These are phyloP conservation scores for Spilogale gracilis DNA, from an alignment of 2,113 vertebrate genomes.

Conservation along the genomic window DNA sequence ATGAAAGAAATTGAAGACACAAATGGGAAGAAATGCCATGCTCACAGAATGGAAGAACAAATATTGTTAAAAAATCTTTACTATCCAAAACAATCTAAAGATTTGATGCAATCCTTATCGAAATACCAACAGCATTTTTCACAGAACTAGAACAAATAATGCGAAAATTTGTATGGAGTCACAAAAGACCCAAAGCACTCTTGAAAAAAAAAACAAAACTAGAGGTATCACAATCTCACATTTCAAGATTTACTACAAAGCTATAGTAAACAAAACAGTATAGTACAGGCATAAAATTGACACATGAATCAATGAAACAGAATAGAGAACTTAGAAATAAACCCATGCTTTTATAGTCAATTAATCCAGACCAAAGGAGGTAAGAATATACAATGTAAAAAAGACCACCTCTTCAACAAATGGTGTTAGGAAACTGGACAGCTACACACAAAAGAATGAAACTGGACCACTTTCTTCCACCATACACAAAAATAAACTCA, in stretches of 20 bases:
- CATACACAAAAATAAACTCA: not conserved
- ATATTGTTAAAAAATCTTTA: not conserved
- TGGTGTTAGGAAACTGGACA: not conserved
- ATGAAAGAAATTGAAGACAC: not conserved
- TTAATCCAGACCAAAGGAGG: not conserved
- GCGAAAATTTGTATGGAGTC: not conserved
- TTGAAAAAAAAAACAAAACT: not conserved
- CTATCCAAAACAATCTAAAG: not conserved
- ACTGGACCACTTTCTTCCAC: not conserved
- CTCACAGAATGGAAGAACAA: not conserved
- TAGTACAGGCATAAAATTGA: not conserved
- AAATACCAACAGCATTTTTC: not conserved
- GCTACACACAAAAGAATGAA: not conserved
- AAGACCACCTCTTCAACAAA: not conserved
- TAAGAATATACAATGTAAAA: not conserved
- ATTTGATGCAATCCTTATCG: not conserved
- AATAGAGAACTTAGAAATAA: not conserved
- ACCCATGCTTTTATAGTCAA: not conserved
- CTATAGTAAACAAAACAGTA: not conserved
- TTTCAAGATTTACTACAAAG: not conserved
- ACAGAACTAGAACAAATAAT: not conserved
- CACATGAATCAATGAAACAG: not conserved
- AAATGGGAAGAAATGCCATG: not conserved
- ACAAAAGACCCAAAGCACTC: not conserved
- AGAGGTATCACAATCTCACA: not conserved